Base-by-base conservation (phyloP, 2,888 invertebrate species). In the Habroteleia sp. region DNA sequence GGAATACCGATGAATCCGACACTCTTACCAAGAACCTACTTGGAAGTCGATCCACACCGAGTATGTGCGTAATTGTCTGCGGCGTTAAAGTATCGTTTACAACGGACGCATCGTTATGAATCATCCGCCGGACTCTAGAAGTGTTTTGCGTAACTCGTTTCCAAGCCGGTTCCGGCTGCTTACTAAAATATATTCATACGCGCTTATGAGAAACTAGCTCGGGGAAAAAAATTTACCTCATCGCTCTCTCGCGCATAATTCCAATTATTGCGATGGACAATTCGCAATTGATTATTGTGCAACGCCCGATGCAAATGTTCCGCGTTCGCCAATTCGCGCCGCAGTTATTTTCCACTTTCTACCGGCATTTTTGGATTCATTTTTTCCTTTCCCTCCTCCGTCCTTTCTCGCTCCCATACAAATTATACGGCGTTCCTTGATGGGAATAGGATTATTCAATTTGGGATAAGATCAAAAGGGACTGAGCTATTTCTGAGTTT, bases 61-160 rank as follows among this genome's bases (percentile, higher is more conserved):
- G 63, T 66, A 65, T 65, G 56, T 41, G 50, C 65, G 65, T 78
- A 81, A 82, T 79, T 77, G 77, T 79, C 72, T 60, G 69, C 76
- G 68, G 76, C 76, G 65, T 76, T 63, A 50, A 63, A 60, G 69
- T 62, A 80, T 78, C 79, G 71, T 54, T 74, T 68, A 69, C 77
- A 65, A 63, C 69, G 74, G 41, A 66, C 75, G 65, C 76, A 74
- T 76, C 77, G 77, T 76, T 78, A 79, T 80, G 79, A 80, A 80
- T 79, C 80, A 80, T 69, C 77, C 76, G 71, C 13, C 46, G 50
- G 41, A 54, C 27, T 71, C 50, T 44, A 35, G 44, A 35, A 48
- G 66, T 37, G 60, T 58, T 71, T 75, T 71, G 71, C 75, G 71
- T 75, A 75, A 75, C 71, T 62, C 56, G 71, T 75, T 76, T 72